Evolutionary conservation across 2,797 vertebrate species (phyloP).

Genomic region (Spinus pinus): DNA sequence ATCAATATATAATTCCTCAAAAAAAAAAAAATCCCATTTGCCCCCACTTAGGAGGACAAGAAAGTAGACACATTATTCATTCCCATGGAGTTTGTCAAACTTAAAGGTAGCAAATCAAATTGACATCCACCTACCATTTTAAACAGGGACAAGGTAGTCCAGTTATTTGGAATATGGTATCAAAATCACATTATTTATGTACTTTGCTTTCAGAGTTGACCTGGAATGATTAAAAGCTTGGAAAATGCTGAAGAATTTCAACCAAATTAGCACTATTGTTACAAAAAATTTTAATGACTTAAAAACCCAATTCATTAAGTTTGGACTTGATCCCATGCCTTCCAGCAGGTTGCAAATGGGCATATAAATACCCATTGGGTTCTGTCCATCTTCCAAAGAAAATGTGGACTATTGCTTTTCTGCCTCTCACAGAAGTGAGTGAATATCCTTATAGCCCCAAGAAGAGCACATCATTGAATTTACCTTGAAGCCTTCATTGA

Average conservation of each 20-base stretch:
- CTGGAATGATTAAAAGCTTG: neutral
- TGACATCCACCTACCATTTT: neutral
- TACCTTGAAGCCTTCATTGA: neutral
- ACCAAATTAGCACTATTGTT: neutral
- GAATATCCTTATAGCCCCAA: neutral
- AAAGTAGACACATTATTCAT: neutral
- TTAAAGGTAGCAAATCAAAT: neutral
- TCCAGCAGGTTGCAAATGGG: neutral
- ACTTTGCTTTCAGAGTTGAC: neutral
- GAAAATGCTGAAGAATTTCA: neutral
- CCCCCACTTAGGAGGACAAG: neutral
- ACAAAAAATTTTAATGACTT: neutral
- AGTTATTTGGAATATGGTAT: neutral
- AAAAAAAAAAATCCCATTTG: too few species aligned
- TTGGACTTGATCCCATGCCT: neutral
- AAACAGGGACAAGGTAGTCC: neutral
- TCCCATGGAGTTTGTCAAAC: neutral
- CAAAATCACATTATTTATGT: neutral
- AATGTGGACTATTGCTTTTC: neutral
- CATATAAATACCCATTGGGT: neutral
- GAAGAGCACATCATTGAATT: neutral
- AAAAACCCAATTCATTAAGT: neutral
- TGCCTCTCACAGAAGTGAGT: neutral
- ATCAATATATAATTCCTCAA: neutral
- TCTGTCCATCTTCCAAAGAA: neutral